phyloP scores from a whole-genome alignment of 2,888 invertebrate species.

The Ophonus ardosiacus region DNA sequence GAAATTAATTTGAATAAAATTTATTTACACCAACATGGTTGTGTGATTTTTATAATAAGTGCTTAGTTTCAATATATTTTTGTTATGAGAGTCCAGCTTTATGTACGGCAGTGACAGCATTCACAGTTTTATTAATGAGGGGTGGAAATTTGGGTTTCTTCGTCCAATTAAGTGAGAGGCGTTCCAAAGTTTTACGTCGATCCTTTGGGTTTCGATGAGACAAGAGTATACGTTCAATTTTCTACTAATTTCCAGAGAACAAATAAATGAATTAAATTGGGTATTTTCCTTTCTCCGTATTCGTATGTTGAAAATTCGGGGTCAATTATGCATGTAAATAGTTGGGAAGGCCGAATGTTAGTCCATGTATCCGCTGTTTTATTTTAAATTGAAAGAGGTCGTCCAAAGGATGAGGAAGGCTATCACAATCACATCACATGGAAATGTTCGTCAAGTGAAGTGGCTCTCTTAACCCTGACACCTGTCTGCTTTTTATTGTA shows the following conservation, averaged over 20 bases:
- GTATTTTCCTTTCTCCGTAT: background rate
- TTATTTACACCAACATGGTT: too few relatives aligned
- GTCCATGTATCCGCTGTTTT: background rate
- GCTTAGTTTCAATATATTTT: too few relatives aligned
- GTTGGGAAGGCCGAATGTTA: constrained; percentile 14
- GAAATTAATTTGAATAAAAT: too few relatives aligned
- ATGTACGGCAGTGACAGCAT: too few relatives aligned
- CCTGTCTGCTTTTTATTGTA: constrained; percentile 42
- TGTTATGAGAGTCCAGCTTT: too few relatives aligned
- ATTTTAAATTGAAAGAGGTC: constrained; percentile 25
- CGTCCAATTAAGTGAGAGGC: too few relatives aligned
- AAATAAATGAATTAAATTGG: background rate
- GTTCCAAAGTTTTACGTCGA: too few relatives aligned
- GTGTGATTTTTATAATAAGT: too few relatives aligned
- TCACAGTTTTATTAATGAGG: too few relatives aligned
- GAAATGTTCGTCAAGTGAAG: background rate
- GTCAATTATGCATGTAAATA: background rate
- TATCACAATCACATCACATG: background rate
- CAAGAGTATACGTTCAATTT: background rate
- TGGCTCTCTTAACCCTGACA: background rate
- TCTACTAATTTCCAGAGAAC: background rate
- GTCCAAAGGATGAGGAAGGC: background rate
- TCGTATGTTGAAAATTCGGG: background rate
- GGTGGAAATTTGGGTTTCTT: too few relatives aligned
- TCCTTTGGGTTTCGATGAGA: too few relatives aligned